Evolutionary conservation across 2,113 vertebrate species (phyloP).

Genomic region (Epinephelus fuscoguttatus): DNA sequence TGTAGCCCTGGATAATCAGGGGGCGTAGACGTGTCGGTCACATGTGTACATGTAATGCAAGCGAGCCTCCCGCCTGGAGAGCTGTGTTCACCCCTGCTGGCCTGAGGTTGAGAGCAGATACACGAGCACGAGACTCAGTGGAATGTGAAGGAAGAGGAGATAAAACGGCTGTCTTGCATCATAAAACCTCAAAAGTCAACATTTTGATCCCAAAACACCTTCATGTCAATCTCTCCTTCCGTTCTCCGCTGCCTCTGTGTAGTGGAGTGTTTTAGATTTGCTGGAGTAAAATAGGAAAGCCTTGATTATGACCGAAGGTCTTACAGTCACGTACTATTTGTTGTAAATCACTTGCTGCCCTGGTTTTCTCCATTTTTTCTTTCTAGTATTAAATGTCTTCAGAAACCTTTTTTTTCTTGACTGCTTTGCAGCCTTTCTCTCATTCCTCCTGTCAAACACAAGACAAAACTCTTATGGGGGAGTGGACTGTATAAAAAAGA

Average conservation of each 20-base stretch:
- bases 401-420: conserved; percentile 3
- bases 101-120: conserved; percentile 7
- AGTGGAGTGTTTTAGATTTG: conserved; percentile 2
- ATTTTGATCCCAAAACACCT: conserved; percentile 15
- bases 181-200: conserved; percentile 39
- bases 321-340: not conserved
- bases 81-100: conserved; percentile 22
- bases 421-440: conserved; percentile 18
- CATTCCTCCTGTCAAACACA: conserved; percentile 44
- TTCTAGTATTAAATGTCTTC: not conserved
- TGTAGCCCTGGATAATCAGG: conserved; percentile 60
- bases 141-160: conserved; percentile 29
- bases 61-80: conserved; percentile 23
- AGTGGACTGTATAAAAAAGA: conserved; percentile 53
- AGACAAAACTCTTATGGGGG: conserved; percentile 51
- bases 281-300: not conserved
- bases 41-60: conserved; percentile 21
- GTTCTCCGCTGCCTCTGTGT: not conserved
- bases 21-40: conserved; percentile 45
- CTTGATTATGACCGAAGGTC: conserved; percentile 11
- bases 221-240: conserved; percentile 1
- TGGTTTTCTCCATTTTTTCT: not conserved
- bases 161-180: conserved; percentile 23
- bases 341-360: not conserved
- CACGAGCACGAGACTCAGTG: not conserved